Evolutionary conservation across 1,140 invertebrate species (phyloP).

Genomic region (Platorchestia sp.): DNA sequence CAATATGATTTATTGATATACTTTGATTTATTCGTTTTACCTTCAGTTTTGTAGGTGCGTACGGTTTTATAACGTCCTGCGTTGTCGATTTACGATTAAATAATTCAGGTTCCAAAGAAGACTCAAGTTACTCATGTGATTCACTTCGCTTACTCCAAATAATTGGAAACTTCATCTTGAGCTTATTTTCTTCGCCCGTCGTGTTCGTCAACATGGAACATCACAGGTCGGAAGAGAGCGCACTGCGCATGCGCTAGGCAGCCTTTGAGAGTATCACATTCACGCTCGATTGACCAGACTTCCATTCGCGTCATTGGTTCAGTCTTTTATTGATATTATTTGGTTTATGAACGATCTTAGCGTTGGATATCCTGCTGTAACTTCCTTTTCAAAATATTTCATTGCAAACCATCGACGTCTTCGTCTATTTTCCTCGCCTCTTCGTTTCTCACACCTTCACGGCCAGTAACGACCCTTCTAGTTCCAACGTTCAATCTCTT

Average conservation of each 20-base stretch:
- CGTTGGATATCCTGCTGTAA: slow-evolving; percentile 17
- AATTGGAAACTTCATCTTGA: background rate
- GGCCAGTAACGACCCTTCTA: background rate
- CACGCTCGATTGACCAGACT: slow-evolving; percentile 25
- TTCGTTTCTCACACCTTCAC: background rate
- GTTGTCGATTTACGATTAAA: too few relatives aligned
- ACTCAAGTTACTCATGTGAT: too few relatives aligned
- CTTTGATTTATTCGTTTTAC: too few relatives aligned
- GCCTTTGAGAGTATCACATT: slow-evolving; percentile 26
- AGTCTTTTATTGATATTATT: slow-evolving; percentile 56
- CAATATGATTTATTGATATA: too few relatives aligned
- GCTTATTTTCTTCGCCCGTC: background rate
- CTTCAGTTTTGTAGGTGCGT: too few relatives aligned
- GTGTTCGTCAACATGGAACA: background rate
- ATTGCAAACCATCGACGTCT: background rate
- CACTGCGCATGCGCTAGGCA: background rate
- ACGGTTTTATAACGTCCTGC: too few relatives aligned
- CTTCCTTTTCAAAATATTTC: slow-evolving; percentile 26
- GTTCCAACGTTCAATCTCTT: background rate
- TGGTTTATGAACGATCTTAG: slow-evolving; percentile 42
- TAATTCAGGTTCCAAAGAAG: too few relatives aligned
- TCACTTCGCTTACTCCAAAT: background rate
- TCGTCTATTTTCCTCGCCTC: background rate
- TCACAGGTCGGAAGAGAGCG: background rate
- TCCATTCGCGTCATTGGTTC: slow-evolving; percentile 53